phyloP scores from a whole-genome alignment of 2,113 vertebrate species.

The Labeo rohita region DNA sequence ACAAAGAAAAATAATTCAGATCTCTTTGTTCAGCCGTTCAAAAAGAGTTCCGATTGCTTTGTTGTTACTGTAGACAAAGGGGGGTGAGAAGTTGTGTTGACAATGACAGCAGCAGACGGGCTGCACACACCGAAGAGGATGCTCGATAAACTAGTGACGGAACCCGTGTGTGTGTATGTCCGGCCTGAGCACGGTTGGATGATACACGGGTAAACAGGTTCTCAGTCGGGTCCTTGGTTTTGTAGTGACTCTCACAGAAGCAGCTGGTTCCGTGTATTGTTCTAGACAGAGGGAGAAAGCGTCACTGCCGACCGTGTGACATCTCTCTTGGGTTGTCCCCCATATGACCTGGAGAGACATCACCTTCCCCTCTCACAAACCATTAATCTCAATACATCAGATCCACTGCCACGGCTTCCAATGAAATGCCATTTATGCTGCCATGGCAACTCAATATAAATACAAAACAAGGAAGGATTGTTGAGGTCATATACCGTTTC shows the following conservation, averaged over 20 bases:
- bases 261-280: conserved; percentile 80
- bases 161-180: conserved; percentile 26
- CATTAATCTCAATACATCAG: conserved; percentile 21
- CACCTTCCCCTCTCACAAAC: conserved; percentile 43
- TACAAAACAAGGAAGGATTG: conserved; percentile 4
- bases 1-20: neutral
- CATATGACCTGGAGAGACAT: conserved; percentile 46
- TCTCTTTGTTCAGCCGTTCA: conserved; percentile 13
- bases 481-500: neutral
- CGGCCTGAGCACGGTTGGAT: conserved; percentile 48
- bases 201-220: conserved; percentile 66
- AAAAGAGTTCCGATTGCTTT: neutral
- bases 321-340: conserved; percentile 68
- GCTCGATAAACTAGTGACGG: conserved; percentile 46
- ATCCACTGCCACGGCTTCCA: neutral
- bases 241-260: conserved; percentile 59
- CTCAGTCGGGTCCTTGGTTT: conserved; percentile 52
- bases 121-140: neutral
- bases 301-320: conserved; percentile 60
- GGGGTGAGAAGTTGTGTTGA: neutral
- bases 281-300: conserved; percentile 57
- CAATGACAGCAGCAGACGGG: conserved; percentile 43
- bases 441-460: conserved; percentile 30
- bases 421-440: neutral
- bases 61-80: conserved; percentile 22